These are phyloP conservation scores for Phortica variegata DNA, from an alignment of 1,140 invertebrate genomes.

Conservation along the genomic window DNA sequence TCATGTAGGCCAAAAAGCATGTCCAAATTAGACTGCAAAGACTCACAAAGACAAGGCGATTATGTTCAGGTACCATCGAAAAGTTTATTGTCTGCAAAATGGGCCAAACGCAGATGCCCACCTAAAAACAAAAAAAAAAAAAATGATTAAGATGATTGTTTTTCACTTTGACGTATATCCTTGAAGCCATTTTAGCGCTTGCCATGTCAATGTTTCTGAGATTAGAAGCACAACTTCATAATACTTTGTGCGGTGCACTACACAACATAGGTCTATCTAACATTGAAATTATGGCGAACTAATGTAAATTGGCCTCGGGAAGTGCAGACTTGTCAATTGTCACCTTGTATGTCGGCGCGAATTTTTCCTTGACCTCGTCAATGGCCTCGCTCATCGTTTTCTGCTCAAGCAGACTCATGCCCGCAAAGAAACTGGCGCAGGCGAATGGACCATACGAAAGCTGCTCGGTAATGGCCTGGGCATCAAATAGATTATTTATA, in stretches of 20 bases:
- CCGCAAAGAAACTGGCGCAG: constrained; percentile 78
- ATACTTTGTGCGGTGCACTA: too few relatives aligned
- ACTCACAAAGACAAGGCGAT: constrained; percentile 81
- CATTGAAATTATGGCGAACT: too few relatives aligned
- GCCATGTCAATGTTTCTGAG: too few relatives aligned
- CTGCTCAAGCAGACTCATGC: constrained; percentile 75
- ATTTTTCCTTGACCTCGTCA: constrained; percentile 73
- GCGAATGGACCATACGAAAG: constrained; percentile 78
- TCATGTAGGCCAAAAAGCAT: constrained; percentile 83
- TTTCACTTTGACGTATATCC: too few relatives aligned
- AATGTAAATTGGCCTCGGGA: too few relatives aligned
- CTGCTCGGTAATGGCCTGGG: constrained; percentile 76
- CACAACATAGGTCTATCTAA: too few relatives aligned
- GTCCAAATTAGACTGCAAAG: constrained; percentile 82
- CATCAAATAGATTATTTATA: constrained; percentile 10
- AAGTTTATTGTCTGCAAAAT: constrained; percentile 81
- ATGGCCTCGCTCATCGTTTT: constrained; percentile 68
- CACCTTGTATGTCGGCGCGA: constrained; percentile 80
- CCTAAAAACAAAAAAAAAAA: constrained; percentile 60
- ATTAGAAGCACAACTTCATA: too few relatives aligned
- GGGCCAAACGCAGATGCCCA: constrained; percentile 79
- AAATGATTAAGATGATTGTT: too few relatives aligned
- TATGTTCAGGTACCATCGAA: constrained; percentile 71
- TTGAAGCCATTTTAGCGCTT: too few relatives aligned
- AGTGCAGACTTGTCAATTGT: too few relatives aligned